Evolutionary conservation across 2,888 invertebrate genomes (phyloP).

Genomic region (Chymomyza amoena): DNA sequence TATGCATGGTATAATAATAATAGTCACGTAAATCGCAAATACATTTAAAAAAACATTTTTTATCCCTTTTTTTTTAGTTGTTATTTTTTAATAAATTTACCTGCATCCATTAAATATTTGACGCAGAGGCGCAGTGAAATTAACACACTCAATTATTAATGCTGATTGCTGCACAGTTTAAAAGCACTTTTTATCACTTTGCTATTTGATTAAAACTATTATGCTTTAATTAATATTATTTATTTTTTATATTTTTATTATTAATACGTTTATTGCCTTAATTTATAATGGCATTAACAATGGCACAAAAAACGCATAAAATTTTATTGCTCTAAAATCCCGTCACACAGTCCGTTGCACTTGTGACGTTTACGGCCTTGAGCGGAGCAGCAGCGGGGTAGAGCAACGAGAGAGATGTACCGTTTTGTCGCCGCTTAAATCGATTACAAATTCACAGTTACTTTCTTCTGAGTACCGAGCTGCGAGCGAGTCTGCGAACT

Average conservation of each 20-base stretch:
- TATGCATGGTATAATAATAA: too few relatives aligned
- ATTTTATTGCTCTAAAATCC: background rate
- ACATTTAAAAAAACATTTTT: background rate
- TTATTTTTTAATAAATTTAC: constrained; percentile 47
- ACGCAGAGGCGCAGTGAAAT: constrained; percentile 19
- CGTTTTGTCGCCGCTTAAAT: background rate
- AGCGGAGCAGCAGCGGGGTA: too few relatives aligned
- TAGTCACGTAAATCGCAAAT: constrained; percentile 5
- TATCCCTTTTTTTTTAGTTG: background rate
- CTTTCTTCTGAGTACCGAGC: constrained; percentile 3
- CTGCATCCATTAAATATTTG: constrained; percentile 63
- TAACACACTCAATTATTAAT: constrained; percentile 54
- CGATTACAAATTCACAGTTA: background rate
- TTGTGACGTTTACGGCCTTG: background rate
- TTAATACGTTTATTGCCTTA: background rate
- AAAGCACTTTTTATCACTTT: constrained; percentile 47
- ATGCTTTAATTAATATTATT: constrained; percentile 11
- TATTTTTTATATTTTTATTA: background rate
- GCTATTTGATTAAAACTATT: constrained; percentile 37
- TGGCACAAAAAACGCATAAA: background rate
- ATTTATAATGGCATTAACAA: background rate
- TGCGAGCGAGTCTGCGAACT: constrained; percentile 46
- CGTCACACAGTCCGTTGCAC: background rate
- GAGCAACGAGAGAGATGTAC: background rate
- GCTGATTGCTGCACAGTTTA: constrained; percentile 41